Evolutionary conservation across 2,113 vertebrate species (phyloP).

Genomic region (Coryphaenoides rupestris): DNA sequence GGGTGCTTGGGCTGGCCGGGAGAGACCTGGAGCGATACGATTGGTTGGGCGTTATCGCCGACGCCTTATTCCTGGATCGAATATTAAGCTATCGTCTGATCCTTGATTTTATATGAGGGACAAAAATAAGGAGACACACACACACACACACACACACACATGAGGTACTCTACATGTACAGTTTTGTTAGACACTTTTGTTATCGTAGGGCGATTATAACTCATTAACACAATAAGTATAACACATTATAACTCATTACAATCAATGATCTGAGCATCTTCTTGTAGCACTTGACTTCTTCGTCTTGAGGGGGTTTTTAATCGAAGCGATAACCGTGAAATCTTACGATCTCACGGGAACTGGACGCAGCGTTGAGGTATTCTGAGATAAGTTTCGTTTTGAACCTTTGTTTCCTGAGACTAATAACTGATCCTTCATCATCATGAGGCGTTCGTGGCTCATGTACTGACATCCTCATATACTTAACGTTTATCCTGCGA

Average conservation of each 20-base stretch:
- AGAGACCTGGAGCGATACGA: slow-evolving; percentile 16
- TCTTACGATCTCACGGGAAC: not conserved
- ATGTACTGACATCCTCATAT: too few species aligned
- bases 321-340: too few species aligned
- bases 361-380: not conserved
- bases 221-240: too few species aligned
- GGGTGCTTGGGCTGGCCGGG: not conserved
- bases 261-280: slow-evolving; percentile 18
- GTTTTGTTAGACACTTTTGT: slow-evolving; percentile 18
- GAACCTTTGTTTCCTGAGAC: not conserved
- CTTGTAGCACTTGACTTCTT: slow-evolving; percentile 70
- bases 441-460: too few species aligned
- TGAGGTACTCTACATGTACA: slow-evolving; percentile 62
- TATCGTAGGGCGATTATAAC: slow-evolving; percentile 25
- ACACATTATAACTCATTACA: slow-evolving; percentile 35
- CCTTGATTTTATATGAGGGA: slow-evolving; percentile 37
- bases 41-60: not conserved
- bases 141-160: slow-evolving; percentile 12
- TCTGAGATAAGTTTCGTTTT: slow-evolving; percentile 3
- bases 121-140: slow-evolving; percentile 9
- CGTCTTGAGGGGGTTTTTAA: not conserved
- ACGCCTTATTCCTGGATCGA: slow-evolving; percentile 31
- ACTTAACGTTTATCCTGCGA: too few species aligned
- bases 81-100: slow-evolving; percentile 59
- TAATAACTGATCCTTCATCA: too few species aligned